These are phyloP conservation scores for Thermophis baileyi DNA, from an alignment of 2,113 vertebrate genomes.

Conservation along the genomic window DNA sequence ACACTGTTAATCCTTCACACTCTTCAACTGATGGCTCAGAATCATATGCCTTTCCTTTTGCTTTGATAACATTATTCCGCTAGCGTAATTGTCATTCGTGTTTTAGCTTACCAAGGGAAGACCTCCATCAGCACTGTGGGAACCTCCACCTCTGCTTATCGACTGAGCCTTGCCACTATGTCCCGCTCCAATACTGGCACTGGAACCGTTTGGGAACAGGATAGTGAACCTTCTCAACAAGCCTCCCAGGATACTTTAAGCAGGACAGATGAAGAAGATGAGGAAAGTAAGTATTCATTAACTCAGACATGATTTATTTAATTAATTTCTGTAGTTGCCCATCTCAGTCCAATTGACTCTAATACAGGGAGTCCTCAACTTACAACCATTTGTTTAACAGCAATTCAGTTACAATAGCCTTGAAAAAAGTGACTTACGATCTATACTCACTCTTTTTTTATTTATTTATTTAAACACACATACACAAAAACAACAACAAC, in stretches of 20 bases:
- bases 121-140: slow-evolving; percentile 96
- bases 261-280: slow-evolving; percentile 95
- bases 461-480: no score
- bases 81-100: neutral
- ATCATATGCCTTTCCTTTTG: neutral
- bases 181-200: slow-evolving; percentile 98
- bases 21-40: neutral
- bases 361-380: neutral
- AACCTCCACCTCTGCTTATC: slow-evolving; percentile 94
- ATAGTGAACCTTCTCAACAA: slow-evolving; percentile 94
- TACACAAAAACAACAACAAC: no score
- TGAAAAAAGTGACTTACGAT: no score
- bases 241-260: slow-evolving; percentile 96
- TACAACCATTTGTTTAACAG: no score
- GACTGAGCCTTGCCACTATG: slow-evolving; percentile 96
- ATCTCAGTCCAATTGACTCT: neutral
- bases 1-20: neutral
- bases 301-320: neutral
- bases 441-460: no score
- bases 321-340: neutral
- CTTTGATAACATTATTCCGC: neutral
- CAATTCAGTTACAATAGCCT: no score
- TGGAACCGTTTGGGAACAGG: slow-evolving; percentile 97
- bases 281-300: slow-evolving; percentile 84
- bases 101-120: slow-evolving; percentile 94